Evolutionary conservation across 2,113 vertebrate species (phyloP).

Genomic region (Aphyosemion australe): DNA sequence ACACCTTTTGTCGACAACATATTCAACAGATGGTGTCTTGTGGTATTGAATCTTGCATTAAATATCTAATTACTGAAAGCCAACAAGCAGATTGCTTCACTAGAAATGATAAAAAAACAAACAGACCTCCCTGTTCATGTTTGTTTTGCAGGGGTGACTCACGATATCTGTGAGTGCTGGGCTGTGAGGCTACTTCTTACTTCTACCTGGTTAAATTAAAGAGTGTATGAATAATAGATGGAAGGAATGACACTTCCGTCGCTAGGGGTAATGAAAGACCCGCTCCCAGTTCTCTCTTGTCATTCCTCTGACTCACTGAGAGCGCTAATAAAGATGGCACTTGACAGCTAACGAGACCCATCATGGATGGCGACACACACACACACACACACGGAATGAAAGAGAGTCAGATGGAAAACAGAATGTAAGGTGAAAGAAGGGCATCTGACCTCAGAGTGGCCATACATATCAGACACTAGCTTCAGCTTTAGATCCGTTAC

Average conservation of each 20-base stretch:
- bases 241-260: slow-evolving; percentile 76
- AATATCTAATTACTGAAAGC: slow-evolving; percentile 53
- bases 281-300: slow-evolving; percentile 74
- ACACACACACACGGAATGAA: slow-evolving; percentile 21
- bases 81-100: slow-evolving; percentile 46
- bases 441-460: slow-evolving; percentile 49
- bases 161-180: slow-evolving; percentile 50
- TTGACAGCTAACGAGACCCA: slow-evolving; percentile 81
- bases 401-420: slow-evolving; percentile 31
- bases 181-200: slow-evolving; percentile 69
- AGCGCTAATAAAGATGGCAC: slow-evolving; percentile 83
- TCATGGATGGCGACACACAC: slow-evolving; percentile 58
- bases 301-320: slow-evolving; percentile 77
- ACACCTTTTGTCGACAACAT: slow-evolving; percentile 27
- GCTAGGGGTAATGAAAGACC: slow-evolving; percentile 78
- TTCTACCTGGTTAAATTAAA: slow-evolving; percentile 81
- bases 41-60: slow-evolving; percentile 35
- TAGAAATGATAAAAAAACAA: slow-evolving; percentile 18
- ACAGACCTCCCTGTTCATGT: slow-evolving; percentile 44
- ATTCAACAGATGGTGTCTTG: slow-evolving; percentile 50
- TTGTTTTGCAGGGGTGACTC: slow-evolving; percentile 61
- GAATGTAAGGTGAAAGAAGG: slow-evolving; percentile 32
- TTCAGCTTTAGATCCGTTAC: slow-evolving; percentile 25
- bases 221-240: slow-evolving; percentile 80
- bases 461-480: slow-evolving; percentile 31